Evolutionary conservation across 2,113 vertebrate species (phyloP), one percentile per base, ranked within the genome.

Genomic region (Elachura formosa): DNA sequence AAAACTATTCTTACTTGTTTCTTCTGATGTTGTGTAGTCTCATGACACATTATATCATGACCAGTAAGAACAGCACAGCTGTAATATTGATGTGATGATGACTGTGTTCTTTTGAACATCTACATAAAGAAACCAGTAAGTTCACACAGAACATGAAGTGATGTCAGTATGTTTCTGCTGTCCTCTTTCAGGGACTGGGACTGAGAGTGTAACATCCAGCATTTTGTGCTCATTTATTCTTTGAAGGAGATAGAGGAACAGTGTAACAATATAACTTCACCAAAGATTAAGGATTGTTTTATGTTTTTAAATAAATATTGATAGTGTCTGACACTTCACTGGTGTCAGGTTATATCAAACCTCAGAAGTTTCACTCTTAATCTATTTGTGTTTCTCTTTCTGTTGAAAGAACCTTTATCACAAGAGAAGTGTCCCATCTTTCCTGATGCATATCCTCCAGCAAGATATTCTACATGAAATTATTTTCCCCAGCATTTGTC

Each of bases 11-110:
- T 96, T 93, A 90, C 67, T 19, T 69, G 38, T 29, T 64, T 9
- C 6, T 21, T 59, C 6, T 49, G 41, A 24, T 45, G 25, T 23
- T 76, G 26, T 10, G 72, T 28, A 25, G 10, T 33, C 2, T 29
- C 5, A 21, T 10, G 31, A 38, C 10, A 25, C 11, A 63, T 51
- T 4, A 2, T 10, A 34, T 55, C 13, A 31, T 33, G 29, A 31
- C 2, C 1, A 0, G 2, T 45, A 59, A 52, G 56, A 43, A 10
- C 26, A 59, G 2, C 4, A 15, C 20, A 64, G 29, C 5, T 73
- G 8, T 34, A 55, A 6, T 25, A 72, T 17, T 0, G 0, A 22
- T 14, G 8, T 31, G 45, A 43, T 9, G 38, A 73, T 26, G 12
- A 64, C 29, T 26, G 2, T 14, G 18, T 2, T 49, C 25, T 36